Evolutionary conservation across 2,113 vertebrate species (phyloP), one percentile per base, ranked within the genome.

Genomic region (Jaculus jaculus): DNA sequence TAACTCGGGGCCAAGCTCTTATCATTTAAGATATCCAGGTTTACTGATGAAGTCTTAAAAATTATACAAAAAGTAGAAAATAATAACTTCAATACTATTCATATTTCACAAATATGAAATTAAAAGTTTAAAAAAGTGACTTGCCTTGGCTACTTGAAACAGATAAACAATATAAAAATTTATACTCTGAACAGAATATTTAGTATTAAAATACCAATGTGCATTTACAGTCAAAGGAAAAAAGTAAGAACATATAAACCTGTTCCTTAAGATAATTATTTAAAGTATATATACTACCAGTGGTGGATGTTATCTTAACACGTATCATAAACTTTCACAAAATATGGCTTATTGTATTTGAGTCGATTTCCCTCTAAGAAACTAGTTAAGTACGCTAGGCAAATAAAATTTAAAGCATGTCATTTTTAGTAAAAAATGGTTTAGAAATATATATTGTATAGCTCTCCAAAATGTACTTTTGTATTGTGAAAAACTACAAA

Each of bases 11-110:
- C 39, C 85, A 95, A 65, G 15, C 5, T 87, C 63, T 42, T 78
- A 69, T 85, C 89, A 85, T 81, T 93, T 91, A 87, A 66, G 60
- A 91, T 71, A 94, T 18, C 73, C 37, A n/a, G 60, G 69, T 75
- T 82, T 94, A 58, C 69, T 89, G 92, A 96, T 89, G 86, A 95
- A 78, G 82, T 79, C 82, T 95, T 95, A 94, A 92, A 96, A 74
- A 84, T 51, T 51, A 86, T 58, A 91, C 1, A 16, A 77, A 82
- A 80, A 90, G 24, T 71, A 81, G 0, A 1, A 12, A 85, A 81
- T 16, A 84, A 42, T 37, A 84, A 91, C 37, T 65, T 4, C 65
- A 83, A 51, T 32, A 37, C 24, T 83, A 83, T 85, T 28, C 37
- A 88, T 47, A 42, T 32, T 91, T 92, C 58, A 60, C 11, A 83